Evolutionary conservation across 2,113 vertebrate genomes (phyloP).

Genomic region (Silurus glanis): DNA sequence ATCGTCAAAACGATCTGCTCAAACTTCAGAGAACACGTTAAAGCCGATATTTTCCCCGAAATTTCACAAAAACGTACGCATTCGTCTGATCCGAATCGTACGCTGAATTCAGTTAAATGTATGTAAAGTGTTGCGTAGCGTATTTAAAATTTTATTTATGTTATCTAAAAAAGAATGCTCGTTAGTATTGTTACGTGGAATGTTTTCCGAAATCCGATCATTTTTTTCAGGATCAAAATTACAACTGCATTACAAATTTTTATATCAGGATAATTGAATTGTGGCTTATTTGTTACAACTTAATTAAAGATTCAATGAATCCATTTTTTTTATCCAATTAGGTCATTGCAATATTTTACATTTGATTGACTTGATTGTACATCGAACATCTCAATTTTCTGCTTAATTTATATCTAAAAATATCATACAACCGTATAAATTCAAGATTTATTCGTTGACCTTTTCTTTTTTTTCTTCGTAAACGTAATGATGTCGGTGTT

Average conservation of each 20-base stretch:
- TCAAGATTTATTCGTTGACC: conserved; percentile 40
- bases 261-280: background rate
- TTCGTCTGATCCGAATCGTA: background rate
- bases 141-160: background rate
- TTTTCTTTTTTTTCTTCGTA: conserved; percentile 61
- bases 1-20: background rate
- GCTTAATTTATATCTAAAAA: background rate
- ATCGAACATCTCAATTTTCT: background rate
- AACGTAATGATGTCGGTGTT: conserved; percentile 58
- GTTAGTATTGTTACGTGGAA: background rate
- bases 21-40: background rate
- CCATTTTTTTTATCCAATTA: background rate
- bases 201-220: background rate
- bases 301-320: background rate
- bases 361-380: background rate
- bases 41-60: no score
- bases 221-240: background rate
- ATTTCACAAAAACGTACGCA: background rate
- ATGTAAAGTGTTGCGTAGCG: background rate
- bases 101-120: background rate
- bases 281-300: background rate
- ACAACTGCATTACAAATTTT: background rate
- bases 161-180: background rate
- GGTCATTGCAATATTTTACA: no score
- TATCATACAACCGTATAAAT: conserved; percentile 58